Evolutionary conservation across 2,797 vertebrate genomes (phyloP), one percentile per base, ranked within the genome.

Genomic region (Liparis tanakae): DNA sequence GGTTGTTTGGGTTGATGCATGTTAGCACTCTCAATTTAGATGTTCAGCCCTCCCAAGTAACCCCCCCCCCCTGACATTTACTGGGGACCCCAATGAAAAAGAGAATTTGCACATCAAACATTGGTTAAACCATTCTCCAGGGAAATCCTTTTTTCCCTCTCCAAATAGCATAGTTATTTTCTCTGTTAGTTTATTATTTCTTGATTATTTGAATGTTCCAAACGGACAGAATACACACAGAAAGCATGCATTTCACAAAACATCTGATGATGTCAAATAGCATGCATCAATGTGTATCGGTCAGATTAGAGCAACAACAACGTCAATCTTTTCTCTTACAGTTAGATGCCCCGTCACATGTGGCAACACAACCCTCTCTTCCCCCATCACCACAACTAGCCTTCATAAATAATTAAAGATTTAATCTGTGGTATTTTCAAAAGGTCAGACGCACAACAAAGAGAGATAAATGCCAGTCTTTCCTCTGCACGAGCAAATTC

Each of bases 391-490:
- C 87, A 86, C 91, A 82, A 71, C 87, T 84, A 89, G 70, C 91
- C 92, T 94, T 94, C 96, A 96, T 97, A 96, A 97, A 96, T 97
- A 96, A 97, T 97, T 96, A 95, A 96, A 94, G 95, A 96, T 95
- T 93, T 96, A 96, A 96, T 97, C 95, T 95, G 93, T 96, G 96
- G 95, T 97, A 96, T 97, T 97, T 97, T 88, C 69, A 94, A 98
- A 68, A 98, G 97, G 96, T 96, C 96, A 96, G 87, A 87, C 80
- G 90, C 92, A 94, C 93, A 95, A 95, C 93, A 95, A 94, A 95
- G 95, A 95, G 90, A 94, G 86, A 93, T 90, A 93, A 93, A 94
- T 91, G 91, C 83, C 92, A 89, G 76, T 84, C 70, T 78, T 81
- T 87, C 74, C 84, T 86, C 81, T 79, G 79, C 80, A 84, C 72